These are phyloP conservation scores for Creontiades dilutus DNA, from an alignment of 2,888 invertebrate species.

Conservation along the genomic window DNA sequence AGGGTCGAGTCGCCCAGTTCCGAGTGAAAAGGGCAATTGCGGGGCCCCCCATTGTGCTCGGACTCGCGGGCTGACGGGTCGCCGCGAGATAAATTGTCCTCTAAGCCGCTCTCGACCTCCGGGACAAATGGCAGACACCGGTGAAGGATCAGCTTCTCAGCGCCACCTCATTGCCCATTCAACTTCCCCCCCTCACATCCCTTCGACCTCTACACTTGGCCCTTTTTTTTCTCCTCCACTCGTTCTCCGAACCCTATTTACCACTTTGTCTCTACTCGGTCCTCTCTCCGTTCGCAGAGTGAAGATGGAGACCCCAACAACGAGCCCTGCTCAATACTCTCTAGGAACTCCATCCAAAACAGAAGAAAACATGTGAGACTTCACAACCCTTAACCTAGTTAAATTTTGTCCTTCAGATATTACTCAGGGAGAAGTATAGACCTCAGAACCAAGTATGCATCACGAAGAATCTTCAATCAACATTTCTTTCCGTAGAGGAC, in stretches of 20 bases:
- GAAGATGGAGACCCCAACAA: too few relatives aligned
- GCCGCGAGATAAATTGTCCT: conserved; percentile 11
- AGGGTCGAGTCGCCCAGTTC: not conserved
- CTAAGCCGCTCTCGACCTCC: conserved; percentile 19
- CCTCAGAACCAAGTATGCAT: too few relatives aligned
- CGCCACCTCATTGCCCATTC: conserved; percentile 21
- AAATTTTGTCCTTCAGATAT: too few relatives aligned
- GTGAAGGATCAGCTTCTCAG: conserved; percentile 1
- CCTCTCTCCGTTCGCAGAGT: not conserved
- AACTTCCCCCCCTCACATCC: not conserved
- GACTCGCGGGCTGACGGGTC: not conserved
- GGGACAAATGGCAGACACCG: conserved; percentile 15
- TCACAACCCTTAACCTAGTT: too few relatives aligned
- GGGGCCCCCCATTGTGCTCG: not conserved
- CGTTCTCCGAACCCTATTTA: not conserved
- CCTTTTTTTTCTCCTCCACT: not conserved
- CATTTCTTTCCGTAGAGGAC: too few relatives aligned
- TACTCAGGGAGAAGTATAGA: too few relatives aligned
- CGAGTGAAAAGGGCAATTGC: conserved; percentile 21
- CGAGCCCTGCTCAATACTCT: too few relatives aligned
- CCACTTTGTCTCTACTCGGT: not conserved
- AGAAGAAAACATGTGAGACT: too few relatives aligned
- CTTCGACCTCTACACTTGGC: too few relatives aligned
- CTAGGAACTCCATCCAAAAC: too few relatives aligned
- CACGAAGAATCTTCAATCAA: too few relatives aligned